Conservation (phyloP, 2,888 invertebrate genomes). For the Cephus sareptanus region DNA sequence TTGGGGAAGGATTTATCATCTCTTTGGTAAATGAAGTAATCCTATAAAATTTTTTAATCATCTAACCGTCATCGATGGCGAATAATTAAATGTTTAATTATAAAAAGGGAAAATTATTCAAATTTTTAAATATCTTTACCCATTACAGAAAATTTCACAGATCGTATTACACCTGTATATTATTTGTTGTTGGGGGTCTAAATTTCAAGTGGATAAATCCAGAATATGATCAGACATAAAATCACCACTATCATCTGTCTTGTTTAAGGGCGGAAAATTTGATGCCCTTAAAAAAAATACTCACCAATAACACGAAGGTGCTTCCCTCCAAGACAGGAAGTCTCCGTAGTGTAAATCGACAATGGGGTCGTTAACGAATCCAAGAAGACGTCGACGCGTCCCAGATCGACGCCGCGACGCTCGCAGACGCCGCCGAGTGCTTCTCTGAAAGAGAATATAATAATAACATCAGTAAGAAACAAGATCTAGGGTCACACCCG, state of each 20-base stretch:
- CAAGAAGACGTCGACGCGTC: constrained; percentile 73
- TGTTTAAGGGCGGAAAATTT: background rate
- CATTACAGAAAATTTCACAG: background rate
- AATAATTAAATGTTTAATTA: background rate
- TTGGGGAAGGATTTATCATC: too few relatives aligned
- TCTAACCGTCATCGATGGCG: background rate
- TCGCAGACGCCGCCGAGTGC: constrained; percentile 74
- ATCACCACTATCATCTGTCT: background rate
- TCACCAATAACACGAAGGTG: constrained; percentile 75
- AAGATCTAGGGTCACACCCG: background rate
- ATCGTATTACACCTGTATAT: background rate
- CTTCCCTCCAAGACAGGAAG: constrained; percentile 75
- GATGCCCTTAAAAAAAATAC: constrained; percentile 28
- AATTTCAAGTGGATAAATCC: background rate
- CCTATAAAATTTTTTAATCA: too few relatives aligned
- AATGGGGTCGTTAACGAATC: constrained; percentile 74
- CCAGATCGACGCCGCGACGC: constrained; percentile 74
- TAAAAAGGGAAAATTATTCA: too few relatives aligned
- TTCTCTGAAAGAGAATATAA: constrained; percentile 68
- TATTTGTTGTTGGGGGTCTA: background rate
- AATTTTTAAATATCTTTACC: background rate
- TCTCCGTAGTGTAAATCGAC: constrained; percentile 72
- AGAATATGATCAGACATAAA: background rate
- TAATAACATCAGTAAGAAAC: background rate
- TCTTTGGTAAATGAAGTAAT: too few relatives aligned